Base-by-base conservation (phyloP, 2,113 vertebrate species). In the Gorsachius goisagi region DNA sequence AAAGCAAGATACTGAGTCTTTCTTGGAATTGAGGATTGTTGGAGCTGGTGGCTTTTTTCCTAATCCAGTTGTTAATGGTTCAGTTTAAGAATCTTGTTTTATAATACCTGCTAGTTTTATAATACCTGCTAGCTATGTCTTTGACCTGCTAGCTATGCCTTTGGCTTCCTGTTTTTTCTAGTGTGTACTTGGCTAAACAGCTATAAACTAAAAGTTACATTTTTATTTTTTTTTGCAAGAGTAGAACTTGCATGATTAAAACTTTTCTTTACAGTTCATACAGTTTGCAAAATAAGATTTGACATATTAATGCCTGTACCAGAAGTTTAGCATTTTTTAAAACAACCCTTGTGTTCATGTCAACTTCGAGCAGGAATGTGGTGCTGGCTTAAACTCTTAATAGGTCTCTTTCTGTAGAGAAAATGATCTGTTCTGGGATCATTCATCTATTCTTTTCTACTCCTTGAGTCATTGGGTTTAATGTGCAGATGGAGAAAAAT, bases 261-360 rank as follows among this genome's bases (percentile, higher is more conserved):
- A 41, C 19, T 58, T 71, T 49, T 77, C 27, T 84, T 74, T 56
- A n/a, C 9, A 33, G 18, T 44, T 82, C 13, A 7, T 44, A 19
- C 5, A 62, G 53, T 73, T 91, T 68, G 26, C 75, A 86, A 41
- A 66, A 20, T 41, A 67, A n/a, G 33, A 66, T 68, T n/a, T 76
- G 8, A 28, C 19, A 4, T 69, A 37, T 19, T 66, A n/a, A 41
- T 84, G 16, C 20, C 28, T 55, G 7, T 64, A 41, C 20, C 14
- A 47, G 47, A 89, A 87, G 18, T 33, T 11, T 35, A 33, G 5
- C 13, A 15, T 66, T 89, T 49, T 41, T 62, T 30, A 59, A 60
- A 41, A 84, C 49, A 50, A 1, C 2, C 6, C 9, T 52, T 5
- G 5, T 58, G 37, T 55, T 0, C 1, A 20, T 75, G 49, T 22